Base-by-base conservation (phyloP, 2,113 vertebrate genomes). In the Leptobrachium ailaonicum region DNA sequence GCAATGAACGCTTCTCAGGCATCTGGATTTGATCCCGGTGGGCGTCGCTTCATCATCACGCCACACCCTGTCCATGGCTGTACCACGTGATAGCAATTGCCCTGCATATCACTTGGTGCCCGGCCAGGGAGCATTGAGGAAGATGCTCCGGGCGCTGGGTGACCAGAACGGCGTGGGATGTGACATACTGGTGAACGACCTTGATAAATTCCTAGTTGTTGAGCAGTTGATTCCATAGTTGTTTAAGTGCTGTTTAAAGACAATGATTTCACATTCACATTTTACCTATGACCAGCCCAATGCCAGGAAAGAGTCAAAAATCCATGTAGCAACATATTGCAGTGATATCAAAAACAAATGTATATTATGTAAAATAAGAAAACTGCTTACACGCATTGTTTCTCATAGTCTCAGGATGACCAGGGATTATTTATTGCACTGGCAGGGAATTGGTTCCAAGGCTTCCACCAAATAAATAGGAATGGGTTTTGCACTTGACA, bases 401-500 rank as follows among this genome's bases (percentile, higher is more conserved):
- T 68, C 73, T 74, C 71, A 73, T 43, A 67, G 71, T 50, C 63
- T n/a, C 54, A 20, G 41, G 41, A 56, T 68, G 41, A 74, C 45
- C 41, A 47, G 73, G 63, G 63, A 74, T 74, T 80, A 80, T 80
- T 80, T 74, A 74, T 74, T 74, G 63, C 63, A 69, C 13, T 12
- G 41, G 71, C 68, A 58, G 41, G 68, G 71, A 60, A 60, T 58
- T 41, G 78, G 56, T 68, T 80, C 73, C 20, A 20, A 68, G 12
- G 71, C 71, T 56, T 12, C 4, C 78, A 60, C 53, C 56, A 50
- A 80, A 80, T 74, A 58, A 69, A 80, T 80, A 74, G 71, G 71
- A 80, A 80, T 74, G 78, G 60, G 42, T 71, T 12, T 2, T 69
- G 64, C 2, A 67, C 41, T 68, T 80, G 78, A 71, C 78, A 80